Percentiles rank a stretch among this genome's conserved stretches.
phyloP scores from a whole-genome alignment of 2,113 vertebrate genomes.

The Epinephelus lanceolatus region DNA sequence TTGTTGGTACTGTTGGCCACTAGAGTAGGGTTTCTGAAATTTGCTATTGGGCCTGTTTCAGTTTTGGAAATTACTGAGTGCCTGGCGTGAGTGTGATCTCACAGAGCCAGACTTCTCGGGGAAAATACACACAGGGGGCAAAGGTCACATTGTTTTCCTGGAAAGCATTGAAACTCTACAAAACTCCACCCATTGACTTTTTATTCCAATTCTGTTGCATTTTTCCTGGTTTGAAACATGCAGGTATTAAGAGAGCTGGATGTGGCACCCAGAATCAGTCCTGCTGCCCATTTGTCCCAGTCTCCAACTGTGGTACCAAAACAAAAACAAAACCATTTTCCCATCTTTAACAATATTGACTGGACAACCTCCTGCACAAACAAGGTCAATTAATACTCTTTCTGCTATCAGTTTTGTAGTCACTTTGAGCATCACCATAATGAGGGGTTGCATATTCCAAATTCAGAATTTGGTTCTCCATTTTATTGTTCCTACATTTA shows the following conservation, averaged over 20 bases:
- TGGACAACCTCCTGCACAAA: not conserved
- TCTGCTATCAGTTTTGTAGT: not conserved
- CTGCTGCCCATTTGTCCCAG: not conserved
- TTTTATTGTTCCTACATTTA: too few species aligned
- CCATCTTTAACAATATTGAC: not conserved
- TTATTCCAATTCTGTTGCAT: not conserved
- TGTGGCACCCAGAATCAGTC: not conserved
- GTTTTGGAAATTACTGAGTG: slow-evolving; percentile 1
- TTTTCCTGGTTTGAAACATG: not conserved
- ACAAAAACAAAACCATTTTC: not conserved
- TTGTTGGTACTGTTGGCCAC: too few species aligned
- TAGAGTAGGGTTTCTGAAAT: too few species aligned
- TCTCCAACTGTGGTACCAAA: too few species aligned
- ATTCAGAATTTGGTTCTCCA: too few species aligned
- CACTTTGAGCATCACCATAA: not conserved
- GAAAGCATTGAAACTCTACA: not conserved
- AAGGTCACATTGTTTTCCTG: not conserved
- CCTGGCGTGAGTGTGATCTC: not conserved
- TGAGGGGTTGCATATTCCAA: too few species aligned
- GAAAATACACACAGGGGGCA: not conserved
- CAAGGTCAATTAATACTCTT: too few species aligned
- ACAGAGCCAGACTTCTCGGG: not conserved
- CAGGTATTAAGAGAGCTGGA: too few species aligned
- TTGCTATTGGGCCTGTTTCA: not conserved
- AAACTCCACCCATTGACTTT: not conserved